phyloP scores from a whole-genome alignment of 2,113 vertebrate species.

The Brachirus orientalis region DNA sequence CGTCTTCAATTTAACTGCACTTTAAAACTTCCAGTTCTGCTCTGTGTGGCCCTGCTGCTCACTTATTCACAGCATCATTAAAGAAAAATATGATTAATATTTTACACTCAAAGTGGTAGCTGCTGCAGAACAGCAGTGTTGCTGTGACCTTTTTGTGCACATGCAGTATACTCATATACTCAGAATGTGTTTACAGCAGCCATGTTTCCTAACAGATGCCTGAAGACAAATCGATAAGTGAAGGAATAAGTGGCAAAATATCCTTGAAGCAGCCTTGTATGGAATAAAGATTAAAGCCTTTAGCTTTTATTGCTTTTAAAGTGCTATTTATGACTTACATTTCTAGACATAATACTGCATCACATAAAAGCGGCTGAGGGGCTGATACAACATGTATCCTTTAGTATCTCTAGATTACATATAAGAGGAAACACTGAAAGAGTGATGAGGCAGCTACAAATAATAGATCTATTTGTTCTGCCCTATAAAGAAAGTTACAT shows the following conservation, averaged over 20 bases:
- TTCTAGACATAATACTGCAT: slow-evolving; percentile 1
- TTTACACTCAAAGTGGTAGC: slow-evolving; percentile 24
- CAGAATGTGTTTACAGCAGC: slow-evolving; percentile 4
- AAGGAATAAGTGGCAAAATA: slow-evolving; percentile 5
- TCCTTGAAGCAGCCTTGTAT: neutral
- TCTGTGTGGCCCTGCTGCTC: too few species aligned
- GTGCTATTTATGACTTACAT: neutral
- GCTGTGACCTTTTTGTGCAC: slow-evolving; percentile 9
- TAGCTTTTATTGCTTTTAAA: neutral
- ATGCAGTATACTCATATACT: slow-evolving; percentile 14
- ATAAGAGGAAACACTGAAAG: too few species aligned
- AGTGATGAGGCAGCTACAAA: neutral
- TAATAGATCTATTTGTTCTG: neutral
- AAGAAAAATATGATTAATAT: slow-evolving; percentile 26
- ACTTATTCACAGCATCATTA: slow-evolving; percentile 34
- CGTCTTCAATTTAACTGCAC: too few species aligned
- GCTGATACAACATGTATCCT: neutral
- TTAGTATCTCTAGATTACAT: neutral
- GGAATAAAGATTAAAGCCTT: slow-evolving; percentile 10
- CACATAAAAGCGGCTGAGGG: neutral
- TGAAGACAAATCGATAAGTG: slow-evolving; percentile 26
- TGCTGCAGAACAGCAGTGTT: neutral
- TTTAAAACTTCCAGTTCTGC: too few species aligned
- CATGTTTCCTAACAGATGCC: slow-evolving; percentile 8
- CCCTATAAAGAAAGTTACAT: too few species aligned